Base-by-base conservation (phyloP, 2,797 vertebrate genomes). In the Micrastur ruficollis region DNA sequence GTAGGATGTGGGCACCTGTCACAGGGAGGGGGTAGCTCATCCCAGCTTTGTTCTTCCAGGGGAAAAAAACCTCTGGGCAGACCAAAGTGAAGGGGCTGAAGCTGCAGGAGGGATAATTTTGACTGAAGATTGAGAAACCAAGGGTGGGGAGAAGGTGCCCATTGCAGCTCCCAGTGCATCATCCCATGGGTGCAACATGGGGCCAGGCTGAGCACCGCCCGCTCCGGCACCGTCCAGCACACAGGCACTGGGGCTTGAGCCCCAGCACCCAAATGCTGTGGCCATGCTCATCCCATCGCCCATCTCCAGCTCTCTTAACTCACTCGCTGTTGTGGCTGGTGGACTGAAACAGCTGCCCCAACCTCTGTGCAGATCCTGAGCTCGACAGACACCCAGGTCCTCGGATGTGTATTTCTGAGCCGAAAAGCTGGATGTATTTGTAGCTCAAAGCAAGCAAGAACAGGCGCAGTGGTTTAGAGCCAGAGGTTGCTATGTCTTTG, bases 201-300 rank as follows among this genome's bases (percentile, higher is more conserved):
- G 3, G 23, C 23, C 49, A 44, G 71, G 74, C 52, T 55, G 23
- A 66, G 63, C 38, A 7, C 47, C 2, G 0, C 19, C 49, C 4
- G 2, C 53, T 47, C 36, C 1, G 0, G 53, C 49, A 22, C 49
- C 2, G 0, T 29, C 34, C 1, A 0, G 44, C 63, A 65, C 6
- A 1, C 23, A 14, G 44, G 31, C 34, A 14, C 58, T 3, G 3
- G 6, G 47, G 34, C 22, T 4, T 16, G 42, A 79, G 27, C 26
- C 16, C 36, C 47, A 0, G 16, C 26, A 18, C 36, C 47, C 11
- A 5, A 29, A 21, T 16, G 20, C 55, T 5, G 5, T 63, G 44
- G 32, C 56, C 2, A 0, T 53, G 44, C 49, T 38, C 66, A 31
- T 46, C 31, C 67, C 42, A 8, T 55, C 2, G 1, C 38, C 55